These are phyloP conservation scores for Pterostichus niger DNA, from an alignment of 2,888 invertebrate species.

Conservation along the genomic window DNA sequence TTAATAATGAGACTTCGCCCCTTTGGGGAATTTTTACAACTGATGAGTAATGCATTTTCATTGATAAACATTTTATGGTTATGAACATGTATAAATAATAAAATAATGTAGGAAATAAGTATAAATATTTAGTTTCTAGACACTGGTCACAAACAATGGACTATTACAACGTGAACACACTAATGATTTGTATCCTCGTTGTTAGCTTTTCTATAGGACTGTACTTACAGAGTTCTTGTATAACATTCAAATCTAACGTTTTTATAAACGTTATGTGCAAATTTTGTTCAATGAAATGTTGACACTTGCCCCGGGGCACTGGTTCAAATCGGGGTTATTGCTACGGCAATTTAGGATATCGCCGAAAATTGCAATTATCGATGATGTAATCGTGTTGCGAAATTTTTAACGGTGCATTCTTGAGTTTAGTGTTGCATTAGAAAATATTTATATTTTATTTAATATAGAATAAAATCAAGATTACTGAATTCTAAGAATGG, in stretches of 20 bases:
- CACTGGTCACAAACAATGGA: background rate
- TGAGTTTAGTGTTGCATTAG: no score
- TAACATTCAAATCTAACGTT: background rate
- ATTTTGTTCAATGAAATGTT: background rate
- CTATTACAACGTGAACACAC: background rate
- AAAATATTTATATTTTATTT: no score
- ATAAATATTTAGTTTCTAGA: constrained; percentile 3
- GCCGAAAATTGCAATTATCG: background rate
- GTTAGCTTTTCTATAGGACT: background rate
- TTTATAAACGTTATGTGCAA: constrained; percentile 3
- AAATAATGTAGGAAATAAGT: background rate
- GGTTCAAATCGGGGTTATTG: constrained; percentile 15
- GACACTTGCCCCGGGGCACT: background rate
- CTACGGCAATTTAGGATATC: background rate
- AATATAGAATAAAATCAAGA: no score
- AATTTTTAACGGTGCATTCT: background rate
- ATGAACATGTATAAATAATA: background rate
- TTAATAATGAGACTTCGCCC: no score
- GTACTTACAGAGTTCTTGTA: no score
- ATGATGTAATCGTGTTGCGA: background rate
- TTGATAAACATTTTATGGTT: background rate
- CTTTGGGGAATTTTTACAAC: no score
- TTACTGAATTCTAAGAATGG: no score
- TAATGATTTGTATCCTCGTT: background rate
- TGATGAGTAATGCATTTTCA: background rate